Evolutionary conservation across 2,888 invertebrate genomes (phyloP).

Genomic region (Drosophila incognita): DNA sequence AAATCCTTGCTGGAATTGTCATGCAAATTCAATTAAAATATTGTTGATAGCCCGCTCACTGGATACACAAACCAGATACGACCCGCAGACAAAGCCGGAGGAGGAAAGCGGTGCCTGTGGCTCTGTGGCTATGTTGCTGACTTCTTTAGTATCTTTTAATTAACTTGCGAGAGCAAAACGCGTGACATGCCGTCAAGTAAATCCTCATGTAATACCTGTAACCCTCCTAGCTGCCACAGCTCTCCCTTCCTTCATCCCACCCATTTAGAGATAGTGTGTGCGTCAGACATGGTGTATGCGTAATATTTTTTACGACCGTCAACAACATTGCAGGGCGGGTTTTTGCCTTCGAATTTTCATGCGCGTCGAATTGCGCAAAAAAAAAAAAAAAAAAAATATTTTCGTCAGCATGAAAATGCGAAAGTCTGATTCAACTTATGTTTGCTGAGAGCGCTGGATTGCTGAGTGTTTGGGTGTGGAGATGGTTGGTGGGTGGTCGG

Average conservation of each 20-base stretch:
- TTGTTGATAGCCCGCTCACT: slow-evolving; percentile 44
- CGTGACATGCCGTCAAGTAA: slow-evolving; percentile 56
- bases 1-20: slow-evolving; percentile 63
- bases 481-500: slow-evolving; percentile 1
- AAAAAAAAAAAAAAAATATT: slow-evolving; percentile 30
- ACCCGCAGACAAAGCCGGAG: slow-evolving; percentile 1
- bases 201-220: slow-evolving; percentile 60
- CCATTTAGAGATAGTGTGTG: slow-evolving; percentile 28
- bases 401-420: slow-evolving; percentile 60
- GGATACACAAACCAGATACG: slow-evolving; percentile 28
- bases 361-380: slow-evolving; percentile 52
- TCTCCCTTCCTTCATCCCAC: background rate
- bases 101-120: background rate
- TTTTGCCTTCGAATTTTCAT: slow-evolving; percentile 40
- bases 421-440: slow-evolving; percentile 60
- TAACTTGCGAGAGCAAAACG: slow-evolving; percentile 68
- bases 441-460: slow-evolving; percentile 1
- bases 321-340: slow-evolving; percentile 35
- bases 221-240: slow-evolving; percentile 4
- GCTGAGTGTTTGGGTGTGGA: background rate
- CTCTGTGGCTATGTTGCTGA: slow-evolving; percentile 37
- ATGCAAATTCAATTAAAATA: slow-evolving; percentile 79
- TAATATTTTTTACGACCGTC: slow-evolving; percentile 63
- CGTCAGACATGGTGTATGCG: slow-evolving; percentile 65
- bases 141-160: slow-evolving; percentile 82